Percentiles rank a stretch among this genome's conserved stretches.
phyloP scores from a whole-genome alignment of 2,113 vertebrate genomes.

The Desmodus rotundus region DNA sequence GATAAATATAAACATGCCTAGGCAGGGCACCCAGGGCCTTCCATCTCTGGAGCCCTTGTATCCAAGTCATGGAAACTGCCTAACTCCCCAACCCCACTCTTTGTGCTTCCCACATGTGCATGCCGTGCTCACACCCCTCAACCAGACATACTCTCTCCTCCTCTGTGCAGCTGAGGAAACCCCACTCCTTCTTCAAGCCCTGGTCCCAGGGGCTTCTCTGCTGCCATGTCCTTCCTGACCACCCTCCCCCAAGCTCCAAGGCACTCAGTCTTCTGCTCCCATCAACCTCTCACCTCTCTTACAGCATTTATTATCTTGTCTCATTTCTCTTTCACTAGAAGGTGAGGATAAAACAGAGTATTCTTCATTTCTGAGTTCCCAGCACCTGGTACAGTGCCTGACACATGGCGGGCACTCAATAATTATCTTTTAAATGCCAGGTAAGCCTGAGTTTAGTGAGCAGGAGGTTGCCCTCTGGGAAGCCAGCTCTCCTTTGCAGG shows the following conservation, averaged over 20 bases:
- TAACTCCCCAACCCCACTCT: neutral
- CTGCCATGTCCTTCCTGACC: rapidly evolving
- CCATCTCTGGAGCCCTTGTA: neutral
- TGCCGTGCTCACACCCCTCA: neutral
- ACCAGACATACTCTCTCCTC: neutral
- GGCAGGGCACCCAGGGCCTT: neutral
- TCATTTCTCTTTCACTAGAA: neutral
- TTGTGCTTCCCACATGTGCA: no score
- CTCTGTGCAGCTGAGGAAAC: neutral
- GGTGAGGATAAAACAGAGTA: neutral
- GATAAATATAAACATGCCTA: neutral
- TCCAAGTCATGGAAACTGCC: neutral
- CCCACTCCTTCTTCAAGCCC: neutral
- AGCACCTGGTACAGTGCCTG: neutral
- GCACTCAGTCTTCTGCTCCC: neutral
- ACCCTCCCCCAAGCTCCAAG: no score
- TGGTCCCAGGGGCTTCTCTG: neutral
- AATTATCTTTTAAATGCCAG: neutral
- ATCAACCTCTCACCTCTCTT: neutral
- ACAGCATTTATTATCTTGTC: neutral
- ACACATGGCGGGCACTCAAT: neutral
- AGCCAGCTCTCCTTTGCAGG: neutral
- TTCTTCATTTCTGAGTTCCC: neutral
- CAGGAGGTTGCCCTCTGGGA: neutral
- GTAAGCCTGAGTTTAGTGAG: no score